Conservation (phyloP, 1,140 invertebrate genomes). For the Anoplolepis gracilipes region DNA sequence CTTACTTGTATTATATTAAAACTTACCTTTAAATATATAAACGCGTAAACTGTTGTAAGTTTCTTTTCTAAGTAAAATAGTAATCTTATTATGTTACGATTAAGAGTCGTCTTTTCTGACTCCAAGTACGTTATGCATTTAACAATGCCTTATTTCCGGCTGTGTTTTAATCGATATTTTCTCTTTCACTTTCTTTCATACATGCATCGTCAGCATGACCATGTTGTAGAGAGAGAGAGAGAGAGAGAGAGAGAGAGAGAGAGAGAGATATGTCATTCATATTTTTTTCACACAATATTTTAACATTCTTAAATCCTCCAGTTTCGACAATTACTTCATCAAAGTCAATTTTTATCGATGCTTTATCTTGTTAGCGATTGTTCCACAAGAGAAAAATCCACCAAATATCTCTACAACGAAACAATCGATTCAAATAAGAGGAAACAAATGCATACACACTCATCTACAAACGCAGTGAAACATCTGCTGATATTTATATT, state of each 20-base stretch:
- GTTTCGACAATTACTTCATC: not conserved
- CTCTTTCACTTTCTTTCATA: not conserved
- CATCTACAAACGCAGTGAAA: constrained; percentile 11
- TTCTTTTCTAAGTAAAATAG: constrained; percentile 12
- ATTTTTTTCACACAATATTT: not conserved
- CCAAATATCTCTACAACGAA: constrained; percentile 65
- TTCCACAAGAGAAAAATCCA: constrained; percentile 42
- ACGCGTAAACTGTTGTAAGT: not conserved
- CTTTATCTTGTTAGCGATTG: constrained; percentile 11
- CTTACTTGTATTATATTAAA: constrained; percentile 2
- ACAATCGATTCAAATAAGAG: constrained; percentile 26
- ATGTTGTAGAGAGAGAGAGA: too few relatives aligned
- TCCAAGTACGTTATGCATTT: constrained; percentile 56
- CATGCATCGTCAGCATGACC: not conserved
- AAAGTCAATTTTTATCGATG: not conserved
- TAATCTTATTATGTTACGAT: not conserved
- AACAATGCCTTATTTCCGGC: constrained; percentile 46
- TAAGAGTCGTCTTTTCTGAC: not conserved
- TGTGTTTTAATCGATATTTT: constrained; percentile 36
- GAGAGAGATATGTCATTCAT: not conserved
- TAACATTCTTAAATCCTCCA: not conserved
- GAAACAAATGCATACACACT: not conserved
- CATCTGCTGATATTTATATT: constrained; percentile 76
- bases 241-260: too few relatives aligned
- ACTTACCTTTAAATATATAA: not conserved